Evolutionary conservation across 1,140 invertebrate species (phyloP), one percentile per base, ranked within the genome.

Genomic region (Bombus terrestris): DNA sequence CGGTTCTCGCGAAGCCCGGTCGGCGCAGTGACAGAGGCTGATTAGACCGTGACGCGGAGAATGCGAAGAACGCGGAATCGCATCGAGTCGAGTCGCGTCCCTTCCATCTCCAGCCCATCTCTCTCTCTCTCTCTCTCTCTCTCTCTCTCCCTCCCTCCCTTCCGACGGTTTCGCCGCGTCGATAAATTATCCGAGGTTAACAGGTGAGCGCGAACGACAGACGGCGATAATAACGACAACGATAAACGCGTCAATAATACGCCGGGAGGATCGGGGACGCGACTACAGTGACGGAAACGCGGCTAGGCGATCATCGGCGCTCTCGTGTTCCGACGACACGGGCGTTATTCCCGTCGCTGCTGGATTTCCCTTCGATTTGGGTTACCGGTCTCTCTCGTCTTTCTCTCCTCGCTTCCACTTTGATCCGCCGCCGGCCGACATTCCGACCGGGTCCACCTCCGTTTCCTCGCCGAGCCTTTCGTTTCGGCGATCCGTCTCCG

Each of bases 131-230:
- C 62, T 8, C 32, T 15, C 71, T 72, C 39, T 66, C 47, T 41
- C n/a, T 35, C n/a, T 32, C 22, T 35, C 32, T 13, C 12, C 75
- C 71, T 81, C 32, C 25, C 18, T 8, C 13, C 6, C 59, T 74
- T 28, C 43, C 47, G 87, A 88, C 83, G 81, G 86, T 90, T 90
- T 83, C 75, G 53, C n/a, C 83, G 75, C 69, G 68, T 90, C 91
- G 87, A 92, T 92, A 92, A 92, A 92, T 90, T 92, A 85, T 87
- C 81, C 90, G 85, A 75, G 91, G 90, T 90, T 93, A 93, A 92
- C 91, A 91, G 84, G 87, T 91, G 90, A 90, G 69, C 87, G 84
- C 77, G 79, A 59, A 83, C 86, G 86, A 76, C 83, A 82, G 79
- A 72, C 89, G 79, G 75, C 57, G 89, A 90, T 90, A 88, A 91